Percentiles rank a stretch among this genome's conserved stretches.
phyloP scores from a whole-genome alignment of 2,888 invertebrate species.

The Rhaphigaster nebulosa region DNA sequence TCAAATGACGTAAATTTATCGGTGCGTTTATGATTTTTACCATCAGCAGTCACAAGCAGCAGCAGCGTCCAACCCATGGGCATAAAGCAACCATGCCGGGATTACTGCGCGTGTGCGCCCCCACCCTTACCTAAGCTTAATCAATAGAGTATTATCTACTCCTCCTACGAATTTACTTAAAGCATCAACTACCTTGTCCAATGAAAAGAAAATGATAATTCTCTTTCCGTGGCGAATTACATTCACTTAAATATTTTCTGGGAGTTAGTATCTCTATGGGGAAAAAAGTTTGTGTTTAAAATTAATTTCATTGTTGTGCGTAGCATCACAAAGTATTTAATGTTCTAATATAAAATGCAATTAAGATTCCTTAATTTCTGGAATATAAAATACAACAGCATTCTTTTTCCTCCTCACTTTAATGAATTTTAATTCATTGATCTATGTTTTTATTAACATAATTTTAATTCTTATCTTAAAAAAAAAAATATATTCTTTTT shows the following conservation, averaged over 20 bases:
- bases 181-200: constrained; percentile 37
- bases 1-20: not conserved
- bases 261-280: not conserved
- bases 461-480: not conserved
- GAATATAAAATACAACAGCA: not conserved
- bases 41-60: not conserved
- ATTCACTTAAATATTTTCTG: not conserved
- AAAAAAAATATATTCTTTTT: not conserved
- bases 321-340: not conserved
- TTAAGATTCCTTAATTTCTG: not conserved
- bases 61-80: not conserved
- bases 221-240: not conserved
- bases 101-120: not conserved
- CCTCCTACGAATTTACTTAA: constrained; percentile 55
- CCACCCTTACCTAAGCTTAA: constrained; percentile 48
- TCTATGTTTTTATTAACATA: not conserved
- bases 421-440: not conserved
- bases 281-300: not conserved
- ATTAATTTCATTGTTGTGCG: not conserved
- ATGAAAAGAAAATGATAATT: not conserved
- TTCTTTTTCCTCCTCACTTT: not conserved
- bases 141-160: constrained; percentile 60
- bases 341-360: not conserved
- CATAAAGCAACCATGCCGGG: not conserved
- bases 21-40: not conserved